Evolutionary conservation across 2,888 invertebrate genomes (phyloP).

Genomic region (Acanthosoma haemorrhoidale): DNA sequence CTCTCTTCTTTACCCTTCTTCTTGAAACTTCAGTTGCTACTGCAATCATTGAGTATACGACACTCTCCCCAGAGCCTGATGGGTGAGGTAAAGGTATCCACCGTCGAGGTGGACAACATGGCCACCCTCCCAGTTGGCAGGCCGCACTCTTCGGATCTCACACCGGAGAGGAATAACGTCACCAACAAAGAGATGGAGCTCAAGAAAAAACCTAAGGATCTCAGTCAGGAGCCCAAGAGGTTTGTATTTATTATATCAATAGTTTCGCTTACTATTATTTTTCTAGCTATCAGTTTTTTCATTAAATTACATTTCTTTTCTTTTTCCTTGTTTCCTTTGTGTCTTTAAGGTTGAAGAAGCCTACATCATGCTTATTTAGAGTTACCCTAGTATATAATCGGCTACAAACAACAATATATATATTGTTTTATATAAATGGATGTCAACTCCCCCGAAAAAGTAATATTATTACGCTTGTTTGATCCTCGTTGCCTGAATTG

Average conservation of each 20-base stretch:
- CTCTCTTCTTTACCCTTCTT: neutral
- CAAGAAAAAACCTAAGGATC: slow-evolving; percentile 57
- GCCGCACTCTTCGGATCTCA: slow-evolving; percentile 44
- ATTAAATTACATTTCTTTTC: too few relatives aligned
- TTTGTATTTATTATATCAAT: slow-evolving; percentile 60
- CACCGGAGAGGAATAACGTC: slow-evolving; percentile 74
- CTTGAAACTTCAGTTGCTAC: neutral
- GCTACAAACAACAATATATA: too few relatives aligned
- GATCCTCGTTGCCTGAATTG: too few relatives aligned
- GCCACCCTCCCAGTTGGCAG: slow-evolving; percentile 76
- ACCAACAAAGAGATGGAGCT: slow-evolving; percentile 50
- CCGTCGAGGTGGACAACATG: slow-evolving; percentile 81
- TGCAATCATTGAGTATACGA: neutral
- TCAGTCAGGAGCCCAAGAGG: slow-evolving; percentile 76
- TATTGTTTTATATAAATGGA: too few relatives aligned
- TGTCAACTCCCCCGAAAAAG: too few relatives aligned
- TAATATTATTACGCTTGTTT: too few relatives aligned
- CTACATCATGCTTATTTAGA: too few relatives aligned
- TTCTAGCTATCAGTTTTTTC: too few relatives aligned
- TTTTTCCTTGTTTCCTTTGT: too few relatives aligned
- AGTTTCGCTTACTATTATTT: neutral
- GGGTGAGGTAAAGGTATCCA: slow-evolving; percentile 73
- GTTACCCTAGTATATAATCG: too few relatives aligned
- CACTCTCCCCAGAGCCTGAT: slow-evolving; percentile 21
- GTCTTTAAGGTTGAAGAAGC: too few relatives aligned